Conservation (phyloP, 2,797 vertebrate species). For the Nasua narica region DNA sequence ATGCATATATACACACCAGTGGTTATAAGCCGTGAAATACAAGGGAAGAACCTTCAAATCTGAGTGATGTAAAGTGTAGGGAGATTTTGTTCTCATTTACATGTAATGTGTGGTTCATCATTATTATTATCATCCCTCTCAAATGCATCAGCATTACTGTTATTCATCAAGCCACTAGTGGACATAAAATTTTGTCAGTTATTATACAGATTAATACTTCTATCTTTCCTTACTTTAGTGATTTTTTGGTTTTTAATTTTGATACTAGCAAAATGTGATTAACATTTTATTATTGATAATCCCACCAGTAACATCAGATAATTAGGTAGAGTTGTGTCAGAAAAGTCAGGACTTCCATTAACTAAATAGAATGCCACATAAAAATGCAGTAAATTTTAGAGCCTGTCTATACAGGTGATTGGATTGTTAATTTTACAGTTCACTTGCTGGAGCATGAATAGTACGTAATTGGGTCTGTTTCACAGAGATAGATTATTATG, state of each 20-base stretch:
- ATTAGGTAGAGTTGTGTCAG: neutral
- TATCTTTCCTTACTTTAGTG: neutral
- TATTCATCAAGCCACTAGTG: neutral
- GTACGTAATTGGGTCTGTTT: neutral
- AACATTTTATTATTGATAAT: constrained; percentile 5
- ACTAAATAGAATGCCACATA: neutral
- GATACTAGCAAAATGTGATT: neutral
- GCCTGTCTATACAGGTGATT: neutral
- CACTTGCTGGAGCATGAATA: constrained; percentile 1
- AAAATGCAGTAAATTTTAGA: constrained; percentile 31
- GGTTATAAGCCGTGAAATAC: neutral
- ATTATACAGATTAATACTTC: neutral
- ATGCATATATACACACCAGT: neutral
- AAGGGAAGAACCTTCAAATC: neutral
- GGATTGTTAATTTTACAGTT: constrained; percentile 54
- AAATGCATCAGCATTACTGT: neutral
- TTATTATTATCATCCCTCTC: neutral
- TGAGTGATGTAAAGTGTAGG: neutral
- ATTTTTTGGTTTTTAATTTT: constrained; percentile 9
- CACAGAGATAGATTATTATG: neutral
- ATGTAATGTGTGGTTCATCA: neutral
- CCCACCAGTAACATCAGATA: neutral
- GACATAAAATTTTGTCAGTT: neutral
- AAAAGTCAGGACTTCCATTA: neutral
- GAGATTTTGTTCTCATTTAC: neutral